Base-by-base conservation (phyloP, 2,797 vertebrate species). In the Bovichtus variegatus region DNA sequence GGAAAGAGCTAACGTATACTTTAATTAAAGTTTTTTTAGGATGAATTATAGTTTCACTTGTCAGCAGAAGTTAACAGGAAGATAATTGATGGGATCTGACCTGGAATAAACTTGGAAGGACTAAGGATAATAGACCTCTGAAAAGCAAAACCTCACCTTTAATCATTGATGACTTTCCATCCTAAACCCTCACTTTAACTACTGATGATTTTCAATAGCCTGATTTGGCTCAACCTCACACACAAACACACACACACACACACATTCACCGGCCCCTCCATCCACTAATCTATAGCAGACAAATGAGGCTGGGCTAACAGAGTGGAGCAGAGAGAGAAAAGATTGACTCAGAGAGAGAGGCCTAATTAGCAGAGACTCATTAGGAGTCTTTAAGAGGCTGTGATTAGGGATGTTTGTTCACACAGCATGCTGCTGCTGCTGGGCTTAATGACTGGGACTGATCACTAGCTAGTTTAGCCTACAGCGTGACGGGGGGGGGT, bases 181-280 rank as follows among this genome's bases (percentile, higher is more conserved):
- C 91, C 93, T 93, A 93, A 94, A 93, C 88, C 92, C 85, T 93
- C 92, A 74, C 83, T 82, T 96, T 97, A 97, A 97, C 95, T 97
- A 97, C 96, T 97, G 96, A 96, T 96, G 95, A 95, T 94, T 96
- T 95, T 95, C 96, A 94, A 95, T 96, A 94, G 92, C 87, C 92
- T 96, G 94, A 97, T 95, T 94, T 93, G 89, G 59, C 36, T 74
- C 60, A 74, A 25, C 58, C 34, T 38, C 46, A 61, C 64, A 67
- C 50, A 66, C 77, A 44, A 31, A 57, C 41, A 51, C 47, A 65
- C 60, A 55, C 58, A 44, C 40, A 41, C 60, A 54, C 27, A 69
- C 70, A 38, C 46, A 50, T 6, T 6, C 41, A 49, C n/a, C 12
- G 16, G n/a, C 67, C 53, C 63, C 27, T 80, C 50, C 70, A 71